Conservation (phyloP, 1,140 invertebrate species). For the Trichonephila inaurata region DNA sequence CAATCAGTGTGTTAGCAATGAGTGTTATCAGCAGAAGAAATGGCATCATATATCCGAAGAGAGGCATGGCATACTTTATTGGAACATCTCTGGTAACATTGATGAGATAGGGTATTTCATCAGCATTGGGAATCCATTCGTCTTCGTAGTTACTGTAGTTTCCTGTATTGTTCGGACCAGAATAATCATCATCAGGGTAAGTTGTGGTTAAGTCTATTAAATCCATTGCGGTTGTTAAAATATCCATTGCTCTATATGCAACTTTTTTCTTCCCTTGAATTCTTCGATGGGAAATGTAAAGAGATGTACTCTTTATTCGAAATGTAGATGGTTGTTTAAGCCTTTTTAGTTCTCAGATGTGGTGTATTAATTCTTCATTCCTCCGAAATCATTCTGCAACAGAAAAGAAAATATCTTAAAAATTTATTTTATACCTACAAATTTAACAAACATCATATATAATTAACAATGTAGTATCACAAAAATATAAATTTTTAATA, state of each 20-base stretch:
- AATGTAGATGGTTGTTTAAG: background rate
- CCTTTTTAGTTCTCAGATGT: background rate
- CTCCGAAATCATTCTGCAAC: background rate
- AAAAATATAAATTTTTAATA: too few species aligned
- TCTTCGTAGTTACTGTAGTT: slow-evolving; percentile 36
- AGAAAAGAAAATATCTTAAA: background rate
- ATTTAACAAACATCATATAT: too few species aligned
- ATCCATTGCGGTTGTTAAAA: slow-evolving; percentile 3
- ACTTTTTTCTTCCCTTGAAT: background rate
- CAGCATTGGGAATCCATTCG: slow-evolving; percentile 7
- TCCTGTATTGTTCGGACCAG: background rate
- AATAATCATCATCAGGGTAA: slow-evolving; percentile 60
- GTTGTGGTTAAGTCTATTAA: slow-evolving; percentile 56
- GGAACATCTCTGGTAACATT: slow-evolving; percentile 80
- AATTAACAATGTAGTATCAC: too few species aligned
- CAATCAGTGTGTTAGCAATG: slow-evolving; percentile 93
- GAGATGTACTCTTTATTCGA: background rate
- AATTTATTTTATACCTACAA: background rate
- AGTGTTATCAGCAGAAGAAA: slow-evolving; percentile 92
- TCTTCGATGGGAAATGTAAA: background rate
- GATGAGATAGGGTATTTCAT: slow-evolving; percentile 54
- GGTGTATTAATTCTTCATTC: background rate
- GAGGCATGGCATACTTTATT: slow-evolving; percentile 84
- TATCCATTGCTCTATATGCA: background rate
- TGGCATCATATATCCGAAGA: slow-evolving; percentile 90